Evolutionary conservation across 2,797 vertebrate genomes (phyloP).

Genomic region (Silurus aristotelis): DNA sequence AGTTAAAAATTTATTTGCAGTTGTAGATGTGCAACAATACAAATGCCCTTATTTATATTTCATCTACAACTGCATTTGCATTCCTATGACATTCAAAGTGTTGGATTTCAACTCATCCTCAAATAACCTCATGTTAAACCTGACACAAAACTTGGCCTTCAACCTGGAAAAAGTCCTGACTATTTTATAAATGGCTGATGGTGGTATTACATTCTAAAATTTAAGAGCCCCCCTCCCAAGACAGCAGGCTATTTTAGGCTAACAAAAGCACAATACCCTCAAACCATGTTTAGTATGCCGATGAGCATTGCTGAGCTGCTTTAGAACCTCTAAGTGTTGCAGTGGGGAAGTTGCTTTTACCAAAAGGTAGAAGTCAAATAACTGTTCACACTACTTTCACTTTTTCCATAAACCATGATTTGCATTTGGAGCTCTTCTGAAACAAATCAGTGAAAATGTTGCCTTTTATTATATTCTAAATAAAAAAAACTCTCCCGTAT

Average conservation of each 20-base stretch:
- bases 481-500: background rate
- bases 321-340: background rate
- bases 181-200: constrained; percentile 34
- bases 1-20: too few relatives aligned
- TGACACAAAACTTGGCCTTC: constrained; percentile 43
- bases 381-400: background rate
- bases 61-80: background rate
- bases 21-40: too few relatives aligned
- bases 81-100: background rate
- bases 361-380: background rate
- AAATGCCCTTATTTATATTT: background rate
- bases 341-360: background rate
- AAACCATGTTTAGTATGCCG: constrained; percentile 60
- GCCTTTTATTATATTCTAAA: background rate
- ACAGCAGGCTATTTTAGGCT: constrained; percentile 54
- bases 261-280: constrained; percentile 60
- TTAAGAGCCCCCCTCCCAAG: constrained; percentile 35
- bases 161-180: constrained; percentile 53
- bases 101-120: constrained; percentile 3
- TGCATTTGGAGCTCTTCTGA: constrained; percentile 3
- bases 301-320: constrained; percentile 42
- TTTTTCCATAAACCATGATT: background rate
- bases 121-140: constrained; percentile 9
- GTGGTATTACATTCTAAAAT: constrained; percentile 53
- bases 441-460: background rate